Conservation (phyloP, 2,888 invertebrate genomes). For the Dicyrtoma fusca region DNA sequence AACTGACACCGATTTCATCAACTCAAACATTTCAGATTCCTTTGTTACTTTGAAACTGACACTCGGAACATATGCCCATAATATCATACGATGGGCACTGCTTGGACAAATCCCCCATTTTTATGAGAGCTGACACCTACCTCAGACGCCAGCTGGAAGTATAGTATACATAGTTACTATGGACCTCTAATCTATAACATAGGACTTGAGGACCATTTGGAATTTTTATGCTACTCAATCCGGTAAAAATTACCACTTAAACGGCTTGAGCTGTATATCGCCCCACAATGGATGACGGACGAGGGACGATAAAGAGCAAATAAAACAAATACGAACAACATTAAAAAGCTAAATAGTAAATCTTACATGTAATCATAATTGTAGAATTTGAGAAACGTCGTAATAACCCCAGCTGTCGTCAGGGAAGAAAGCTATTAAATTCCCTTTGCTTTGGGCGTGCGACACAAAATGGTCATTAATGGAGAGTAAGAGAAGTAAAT, state of each 20-base stretch:
- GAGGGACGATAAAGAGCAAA: neutral
- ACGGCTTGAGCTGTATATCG: neutral
- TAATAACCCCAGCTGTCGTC: constrained; percentile 29
- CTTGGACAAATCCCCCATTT: constrained; percentile 12
- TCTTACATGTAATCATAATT: constrained; percentile 24
- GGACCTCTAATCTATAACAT: no score
- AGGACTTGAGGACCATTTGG: constrained; percentile 9
- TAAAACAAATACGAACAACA: constrained; percentile 23
- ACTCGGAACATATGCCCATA: no score
- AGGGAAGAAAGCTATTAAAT: constrained; percentile 31
- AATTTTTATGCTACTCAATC: constrained; percentile 25
- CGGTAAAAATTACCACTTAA: constrained; percentile 26
- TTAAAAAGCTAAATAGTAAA: constrained; percentile 12
- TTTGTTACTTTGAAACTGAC: no score
- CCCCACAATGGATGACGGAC: neutral
- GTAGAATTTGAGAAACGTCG: constrained; percentile 8
- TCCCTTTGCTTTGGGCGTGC: neutral
- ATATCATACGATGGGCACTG: no score
- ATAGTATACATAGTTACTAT: no score
- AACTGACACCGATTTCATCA: constrained; percentile 6
- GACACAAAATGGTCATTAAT: constrained; percentile 28
- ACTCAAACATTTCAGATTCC: neutral
- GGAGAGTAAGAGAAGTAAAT: neutral
- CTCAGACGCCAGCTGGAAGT: no score
- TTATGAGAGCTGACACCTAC: neutral